These are phyloP conservation scores for Origma solitaria DNA, from an alignment of 2,113 vertebrate genomes.

Conservation along the genomic window DNA sequence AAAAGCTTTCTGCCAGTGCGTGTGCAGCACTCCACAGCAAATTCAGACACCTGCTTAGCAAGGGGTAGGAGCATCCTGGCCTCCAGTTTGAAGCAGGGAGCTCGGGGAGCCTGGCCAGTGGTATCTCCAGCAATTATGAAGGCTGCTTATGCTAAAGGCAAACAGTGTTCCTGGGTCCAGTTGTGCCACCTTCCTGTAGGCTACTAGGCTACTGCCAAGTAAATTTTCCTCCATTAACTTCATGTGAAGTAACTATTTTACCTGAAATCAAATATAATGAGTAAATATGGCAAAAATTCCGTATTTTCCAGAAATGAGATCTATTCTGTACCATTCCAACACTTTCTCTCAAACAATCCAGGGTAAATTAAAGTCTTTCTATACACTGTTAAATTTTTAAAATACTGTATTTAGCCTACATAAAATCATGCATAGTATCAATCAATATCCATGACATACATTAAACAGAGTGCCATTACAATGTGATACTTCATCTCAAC, in stretches of 20 bases:
- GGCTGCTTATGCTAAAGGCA: neutral
- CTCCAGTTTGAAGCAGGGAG: neutral
- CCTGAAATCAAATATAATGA: neutral
- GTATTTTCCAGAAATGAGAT: neutral
- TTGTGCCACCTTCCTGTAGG: neutral
- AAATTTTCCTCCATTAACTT: neutral
- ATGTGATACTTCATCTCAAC: neutral
- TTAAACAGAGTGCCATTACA: neutral
- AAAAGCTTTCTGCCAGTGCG: neutral
- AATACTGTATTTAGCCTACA: neutral
- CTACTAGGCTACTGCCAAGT: neutral
- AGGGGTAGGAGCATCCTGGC: neutral
- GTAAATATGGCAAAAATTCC: neutral
- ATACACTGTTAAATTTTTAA: neutral
- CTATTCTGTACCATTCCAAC: neutral
- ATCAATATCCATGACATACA: neutral
- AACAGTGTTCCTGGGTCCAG: neutral
- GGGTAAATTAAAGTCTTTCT: neutral
- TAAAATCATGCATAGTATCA: neutral
- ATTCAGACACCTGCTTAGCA: neutral
- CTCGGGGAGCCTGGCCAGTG: accelerated
- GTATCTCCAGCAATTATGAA: neutral
- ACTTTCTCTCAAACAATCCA: neutral
- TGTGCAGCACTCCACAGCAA: neutral
- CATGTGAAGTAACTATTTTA: neutral